Conservation (phyloP, 37 sponge, comb jelly and placozoan species). For the Aphrocallistes beatrix region DNA sequence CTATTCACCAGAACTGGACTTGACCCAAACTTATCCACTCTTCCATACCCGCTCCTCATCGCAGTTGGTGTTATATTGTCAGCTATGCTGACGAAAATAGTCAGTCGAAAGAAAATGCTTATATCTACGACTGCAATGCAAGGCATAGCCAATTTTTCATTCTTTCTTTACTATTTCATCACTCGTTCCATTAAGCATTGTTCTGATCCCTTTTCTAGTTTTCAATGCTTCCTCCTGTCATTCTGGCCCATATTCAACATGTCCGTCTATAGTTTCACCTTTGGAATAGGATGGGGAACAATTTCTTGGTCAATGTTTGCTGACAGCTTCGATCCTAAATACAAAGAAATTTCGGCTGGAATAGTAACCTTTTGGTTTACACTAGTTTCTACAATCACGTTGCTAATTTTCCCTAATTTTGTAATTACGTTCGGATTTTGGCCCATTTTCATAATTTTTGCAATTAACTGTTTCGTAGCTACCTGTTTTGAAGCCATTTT, state of each 20-base stretch:
- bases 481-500: no score
- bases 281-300: background rate
- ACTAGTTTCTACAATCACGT: background rate
- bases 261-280: background rate
- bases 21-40: background rate
- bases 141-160: background rate
- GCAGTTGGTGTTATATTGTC: background rate
- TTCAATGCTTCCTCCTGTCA: background rate
- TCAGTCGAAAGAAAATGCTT: background rate
- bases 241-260: background rate
- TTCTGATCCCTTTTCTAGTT: background rate
- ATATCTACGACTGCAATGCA: background rate
- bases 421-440: background rate
- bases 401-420: background rate
- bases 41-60: background rate
- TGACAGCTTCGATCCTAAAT: background rate
- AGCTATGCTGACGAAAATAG: background rate
- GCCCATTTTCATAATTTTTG: no score
- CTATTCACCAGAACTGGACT: background rate
- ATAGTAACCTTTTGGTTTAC: background rate
- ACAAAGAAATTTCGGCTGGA: background rate
- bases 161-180: background rate
- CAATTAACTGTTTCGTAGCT: no score
- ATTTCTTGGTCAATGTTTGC: background rate
- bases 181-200: background rate